Percentiles rank a stretch among this genome's conserved stretches.
phyloP scores from a whole-genome alignment of 2,797 vertebrate genomes.

The Mormyrops boulengeri region DNA sequence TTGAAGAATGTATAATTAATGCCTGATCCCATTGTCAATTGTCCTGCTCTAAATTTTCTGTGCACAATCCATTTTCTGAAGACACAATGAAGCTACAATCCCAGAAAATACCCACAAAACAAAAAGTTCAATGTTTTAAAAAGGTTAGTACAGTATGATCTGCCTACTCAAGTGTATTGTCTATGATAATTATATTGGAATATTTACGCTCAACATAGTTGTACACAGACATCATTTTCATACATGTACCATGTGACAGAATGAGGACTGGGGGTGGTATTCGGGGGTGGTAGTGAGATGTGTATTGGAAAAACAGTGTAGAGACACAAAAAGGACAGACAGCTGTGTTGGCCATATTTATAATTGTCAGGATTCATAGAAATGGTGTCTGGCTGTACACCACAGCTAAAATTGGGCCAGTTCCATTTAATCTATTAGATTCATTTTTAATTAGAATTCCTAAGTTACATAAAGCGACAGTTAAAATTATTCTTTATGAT shows the following conservation, averaged over 20 bases:
- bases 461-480: not conserved
- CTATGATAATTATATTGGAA: not conserved
- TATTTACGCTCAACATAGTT: not conserved
- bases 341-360: not conserved
- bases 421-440: not conserved
- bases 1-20: not conserved
- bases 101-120: not conserved
- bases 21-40: not conserved
- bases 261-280: not conserved
- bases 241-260: not conserved
- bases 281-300: not conserved
- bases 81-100: not conserved
- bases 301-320: not conserved
- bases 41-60: not conserved
- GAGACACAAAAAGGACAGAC: not conserved
- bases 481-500: not conserved
- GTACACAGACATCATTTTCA: not conserved
- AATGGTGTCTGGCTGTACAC: not conserved
- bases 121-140: not conserved
- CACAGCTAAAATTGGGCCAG: not conserved
- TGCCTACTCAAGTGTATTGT: not conserved
- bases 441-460: not conserved
- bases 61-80: not conserved
- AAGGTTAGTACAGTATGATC: not conserved
- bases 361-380: not conserved